Conservation (phyloP, 1,140 invertebrate species). For the Epicauta chinensis region DNA sequence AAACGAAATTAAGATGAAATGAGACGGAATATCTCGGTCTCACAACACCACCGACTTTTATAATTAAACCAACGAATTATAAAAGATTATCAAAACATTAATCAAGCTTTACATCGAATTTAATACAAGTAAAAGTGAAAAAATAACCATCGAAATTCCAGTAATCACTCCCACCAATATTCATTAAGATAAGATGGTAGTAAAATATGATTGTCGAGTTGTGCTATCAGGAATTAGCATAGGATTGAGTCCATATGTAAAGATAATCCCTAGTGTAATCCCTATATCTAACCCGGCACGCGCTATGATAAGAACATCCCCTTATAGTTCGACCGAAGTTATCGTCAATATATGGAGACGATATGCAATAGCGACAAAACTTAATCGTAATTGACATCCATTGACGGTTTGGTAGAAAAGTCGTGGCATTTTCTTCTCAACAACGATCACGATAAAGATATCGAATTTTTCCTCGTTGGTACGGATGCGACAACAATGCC, state of each 20-base stretch:
- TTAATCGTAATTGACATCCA: too few species aligned
- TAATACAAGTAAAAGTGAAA: not conserved
- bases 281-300: conserved; percentile 21
- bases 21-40: conserved; percentile 32
- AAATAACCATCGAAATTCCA: too few species aligned
- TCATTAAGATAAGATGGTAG: not conserved
- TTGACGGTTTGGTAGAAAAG: too few species aligned
- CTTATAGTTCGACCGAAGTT: too few species aligned
- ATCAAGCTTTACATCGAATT: conserved; percentile 21
- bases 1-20: conserved; percentile 36
- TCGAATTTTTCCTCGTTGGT: too few species aligned
- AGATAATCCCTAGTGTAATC: conserved; percentile 29
- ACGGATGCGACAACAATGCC: too few species aligned
- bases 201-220: too few species aligned
- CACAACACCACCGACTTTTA: conserved; percentile 30
- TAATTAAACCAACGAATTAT: conserved; percentile 35
- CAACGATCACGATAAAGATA: too few species aligned
- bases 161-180: not conserved
- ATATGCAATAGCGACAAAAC: too few species aligned
- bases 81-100: conserved; percentile 21
- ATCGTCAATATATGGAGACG: too few species aligned
- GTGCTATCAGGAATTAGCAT: conserved; percentile 28
- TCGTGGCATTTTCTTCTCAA: too few species aligned
- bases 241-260: conserved; percentile 28
- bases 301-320: not conserved